These are phyloP conservation scores for Orycteropus afer DNA, from an alignment of 2,113 vertebrate species.

Conservation along the genomic window DNA sequence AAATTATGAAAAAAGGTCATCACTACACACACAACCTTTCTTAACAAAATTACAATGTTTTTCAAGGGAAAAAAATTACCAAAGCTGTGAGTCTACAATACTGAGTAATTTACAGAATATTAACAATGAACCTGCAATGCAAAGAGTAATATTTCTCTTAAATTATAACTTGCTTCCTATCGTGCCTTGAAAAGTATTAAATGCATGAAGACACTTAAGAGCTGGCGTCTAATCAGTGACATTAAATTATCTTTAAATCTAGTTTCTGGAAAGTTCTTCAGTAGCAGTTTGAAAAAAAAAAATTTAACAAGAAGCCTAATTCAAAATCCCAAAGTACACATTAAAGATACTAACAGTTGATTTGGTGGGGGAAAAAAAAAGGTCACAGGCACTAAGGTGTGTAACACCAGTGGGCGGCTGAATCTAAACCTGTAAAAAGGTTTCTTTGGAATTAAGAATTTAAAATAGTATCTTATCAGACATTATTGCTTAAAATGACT, in stretches of 20 bases:
- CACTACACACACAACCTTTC: slow-evolving; percentile 36
- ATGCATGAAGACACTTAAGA: background rate
- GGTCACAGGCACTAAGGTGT: background rate
- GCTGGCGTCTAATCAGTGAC: background rate
- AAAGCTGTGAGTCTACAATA: background rate
- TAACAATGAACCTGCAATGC: slow-evolving; percentile 10
- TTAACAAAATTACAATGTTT: slow-evolving; percentile 50
- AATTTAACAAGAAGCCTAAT: slow-evolving; percentile 18
- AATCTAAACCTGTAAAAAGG: background rate
- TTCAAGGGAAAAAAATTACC: background rate
- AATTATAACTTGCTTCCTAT: slow-evolving; percentile 55
- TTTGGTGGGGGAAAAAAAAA: slow-evolving; percentile 8
- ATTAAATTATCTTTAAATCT: slow-evolving; percentile 48
- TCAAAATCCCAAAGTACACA: slow-evolving; percentile 31
- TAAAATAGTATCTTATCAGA: background rate
- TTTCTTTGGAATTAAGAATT: slow-evolving; percentile 25
- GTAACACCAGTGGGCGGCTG: background rate
- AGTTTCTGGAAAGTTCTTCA: slow-evolving; percentile 68
- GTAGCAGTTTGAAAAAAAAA: slow-evolving; percentile 43
- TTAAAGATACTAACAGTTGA: background rate
- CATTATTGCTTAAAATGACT: slow-evolving; percentile 29
- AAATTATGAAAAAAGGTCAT: background rate
- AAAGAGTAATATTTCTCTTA: slow-evolving; percentile 50
- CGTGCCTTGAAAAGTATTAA: slow-evolving; percentile 49
- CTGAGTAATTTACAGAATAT: background rate